Evolutionary conservation across 2,888 invertebrate genomes (phyloP), one percentile per base, ranked within the genome.

Genomic region (Phyllotreta striolata): DNA sequence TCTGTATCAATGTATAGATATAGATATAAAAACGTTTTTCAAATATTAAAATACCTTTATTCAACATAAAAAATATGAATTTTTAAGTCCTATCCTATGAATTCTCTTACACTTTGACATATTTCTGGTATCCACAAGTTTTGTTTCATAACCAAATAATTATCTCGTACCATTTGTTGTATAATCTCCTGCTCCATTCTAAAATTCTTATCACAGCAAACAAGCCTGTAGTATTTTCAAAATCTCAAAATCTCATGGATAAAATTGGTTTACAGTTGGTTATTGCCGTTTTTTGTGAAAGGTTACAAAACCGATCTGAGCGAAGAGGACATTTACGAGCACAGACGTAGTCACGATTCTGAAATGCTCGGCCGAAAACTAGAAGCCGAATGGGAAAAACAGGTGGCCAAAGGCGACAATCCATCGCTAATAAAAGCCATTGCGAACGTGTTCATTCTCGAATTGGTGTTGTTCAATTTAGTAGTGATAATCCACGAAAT

Each of bases 271-370:
- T 81, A 64, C 71, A 85, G 85, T 72, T 86, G 85, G 84, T 73
- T 83, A 1, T 75, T 83, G 41, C 83, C 83, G 2, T 74, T 83
- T 38, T 84, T 86, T 71, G 72, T 77, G 46, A 80, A 82, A 71
- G 86, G 85, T 1, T 77, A 76, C 51, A 81, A 76, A 66, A 80
- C 79, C 55, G 84, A 84, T 62, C 74, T 86, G 34, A 80, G 80
- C 38, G 81, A 83, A 60, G 78, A 81, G 44, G 86, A 86, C 73
- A 75, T 86, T 10, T 84, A 81, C 68, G 78, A 80, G 64, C 79
- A 82, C 7, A 75, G 85, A 6, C 75, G 77, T 55, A 78, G 78
- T 57, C 84, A 85, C 69, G 77, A 78, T 52, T 83, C 85, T 0
- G 75, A 64, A 37, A 51, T 46, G 12, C 72, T 85, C 12, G 84